phyloP scores from a whole-genome alignment of 2,888 invertebrate genomes.

The Cabera pusaria region DNA sequence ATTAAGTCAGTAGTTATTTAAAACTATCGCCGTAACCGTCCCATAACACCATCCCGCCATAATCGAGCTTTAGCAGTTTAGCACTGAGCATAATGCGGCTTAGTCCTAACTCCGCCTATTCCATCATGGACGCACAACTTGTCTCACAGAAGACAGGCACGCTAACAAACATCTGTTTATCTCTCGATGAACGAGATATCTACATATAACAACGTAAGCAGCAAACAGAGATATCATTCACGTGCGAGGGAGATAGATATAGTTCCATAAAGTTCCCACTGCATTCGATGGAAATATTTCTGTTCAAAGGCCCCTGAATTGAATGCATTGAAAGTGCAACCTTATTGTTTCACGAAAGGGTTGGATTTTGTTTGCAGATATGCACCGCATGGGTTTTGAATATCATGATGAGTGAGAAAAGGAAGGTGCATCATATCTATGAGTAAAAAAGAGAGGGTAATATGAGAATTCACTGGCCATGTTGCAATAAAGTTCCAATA shows the following conservation, averaged over 20 bases:
- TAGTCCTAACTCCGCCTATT: slow-evolving; percentile 71
- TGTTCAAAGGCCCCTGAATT: slow-evolving; percentile 46
- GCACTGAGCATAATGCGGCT: slow-evolving; percentile 42
- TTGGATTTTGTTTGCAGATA: slow-evolving; percentile 56
- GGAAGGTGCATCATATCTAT: slow-evolving; percentile 40
- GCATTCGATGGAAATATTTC: slow-evolving; percentile 63
- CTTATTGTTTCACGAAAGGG: slow-evolving; percentile 59
- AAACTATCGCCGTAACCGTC: slow-evolving; percentile 36
- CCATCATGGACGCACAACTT: slow-evolving; percentile 74
- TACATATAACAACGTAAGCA: slow-evolving; percentile 72
- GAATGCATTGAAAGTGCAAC: slow-evolving; percentile 75
- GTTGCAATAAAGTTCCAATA: slow-evolving; percentile 60
- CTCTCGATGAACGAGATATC: slow-evolving; percentile 76
- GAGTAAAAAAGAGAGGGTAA: slow-evolving; percentile 53
- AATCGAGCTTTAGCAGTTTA: slow-evolving; percentile 36
- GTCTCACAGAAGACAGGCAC: slow-evolving; percentile 61
- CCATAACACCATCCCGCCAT: slow-evolving; percentile 44
- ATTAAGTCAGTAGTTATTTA: slow-evolving; percentile 35
- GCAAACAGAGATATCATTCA: slow-evolving; percentile 67
- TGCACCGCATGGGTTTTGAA: slow-evolving; percentile 51
- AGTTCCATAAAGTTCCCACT: slow-evolving; percentile 67
- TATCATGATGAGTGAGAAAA: slow-evolving; percentile 50
- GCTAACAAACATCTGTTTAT: slow-evolving; percentile 73
- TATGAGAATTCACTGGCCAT: slow-evolving; percentile 56
- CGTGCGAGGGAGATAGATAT: slow-evolving; percentile 69